Evolutionary conservation across 2,888 invertebrate genomes (phyloP), one percentile per base, ranked within the genome.

Genomic region (Ceraclea dissimilis): DNA sequence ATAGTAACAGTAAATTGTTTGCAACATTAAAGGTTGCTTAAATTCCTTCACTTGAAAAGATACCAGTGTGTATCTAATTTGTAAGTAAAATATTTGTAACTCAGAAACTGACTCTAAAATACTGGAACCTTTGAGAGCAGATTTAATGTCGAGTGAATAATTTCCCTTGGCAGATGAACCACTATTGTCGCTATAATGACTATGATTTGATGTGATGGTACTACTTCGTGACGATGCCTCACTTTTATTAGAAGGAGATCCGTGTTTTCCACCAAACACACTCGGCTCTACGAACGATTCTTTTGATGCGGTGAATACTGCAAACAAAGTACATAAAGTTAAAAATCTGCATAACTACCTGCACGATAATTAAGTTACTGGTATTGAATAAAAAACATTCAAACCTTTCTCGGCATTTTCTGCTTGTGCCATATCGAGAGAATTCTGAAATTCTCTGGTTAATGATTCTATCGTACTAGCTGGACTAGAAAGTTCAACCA

Each of bases 381-480:
- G n/a, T n/a, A 47, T 22, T 53, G 18, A 13, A 54, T 44, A 22
- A 33, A 18, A 44, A 44, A n/a, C 26, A 6, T 6, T n/a, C 20
- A 49, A 33, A 64, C 65, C 63, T 57, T 63, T 64, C 59, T 72
- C 69, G 46, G 72, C 71, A 4, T 73, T 72, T 26, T 58, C 56
- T n/a, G 56, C 34, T 52, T 55, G 55, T 10, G 61, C 54, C 0
- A 76, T 68, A 63, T 84, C 83, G 54, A 93, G 80, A 21, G 90
- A 88, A 70, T 89, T 87, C 69, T 92, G 91, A 66, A 92, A 85
- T 74, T 91, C 91, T 67, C 86, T 75, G 2, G 89, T 86, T 59
- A 90, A 75, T 0, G 86, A 87, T 69, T 88, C 88, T 61, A 89
- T 86, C 48, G 88, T 88, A 70, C 86, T 86, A 50, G 86, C 86